Percentiles rank a stretch among this genome's conserved stretches.
Evolutionary conservation across 1,140 invertebrate species (phyloP).

Genomic region (Zeugodacus cucurbitae): DNA sequence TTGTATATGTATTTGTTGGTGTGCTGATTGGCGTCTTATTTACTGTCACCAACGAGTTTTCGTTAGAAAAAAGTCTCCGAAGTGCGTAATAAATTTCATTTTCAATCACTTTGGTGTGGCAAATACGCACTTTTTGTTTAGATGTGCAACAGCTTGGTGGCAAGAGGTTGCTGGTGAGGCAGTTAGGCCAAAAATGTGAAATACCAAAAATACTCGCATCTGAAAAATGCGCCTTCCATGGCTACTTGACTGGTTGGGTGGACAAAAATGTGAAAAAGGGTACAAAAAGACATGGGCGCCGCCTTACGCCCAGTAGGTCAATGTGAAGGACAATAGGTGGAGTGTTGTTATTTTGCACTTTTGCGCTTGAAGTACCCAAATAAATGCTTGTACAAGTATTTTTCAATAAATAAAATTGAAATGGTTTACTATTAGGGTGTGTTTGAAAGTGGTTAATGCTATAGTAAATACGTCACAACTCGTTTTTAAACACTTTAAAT

Average conservation of each 20-base stretch:
- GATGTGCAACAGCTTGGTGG: background rate
- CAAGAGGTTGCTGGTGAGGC: background rate
- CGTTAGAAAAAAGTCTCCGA: background rate
- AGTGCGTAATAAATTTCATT: slow-evolving; percentile 34
- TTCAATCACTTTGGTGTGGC: background rate
- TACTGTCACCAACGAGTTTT: slow-evolving; percentile 7
- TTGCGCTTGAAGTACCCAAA: background rate
- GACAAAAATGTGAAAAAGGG: background rate
- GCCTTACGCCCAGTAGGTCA: slow-evolving; percentile 19
- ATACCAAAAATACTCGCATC: background rate
- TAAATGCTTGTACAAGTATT: background rate
- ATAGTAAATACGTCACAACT: no score
- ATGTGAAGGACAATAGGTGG: background rate
- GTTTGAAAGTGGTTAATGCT: no score
- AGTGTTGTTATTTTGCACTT: background rate
- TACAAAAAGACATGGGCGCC: background rate
- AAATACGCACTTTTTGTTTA: background rate
- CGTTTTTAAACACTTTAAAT: no score
- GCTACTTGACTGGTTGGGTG: background rate
- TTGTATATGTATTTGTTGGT: background rate
- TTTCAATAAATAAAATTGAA: background rate
- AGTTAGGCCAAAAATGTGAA: background rate
- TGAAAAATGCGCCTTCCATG: background rate
- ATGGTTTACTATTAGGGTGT: background rate
- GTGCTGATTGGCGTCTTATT: background rate